Conservation (phyloP, 2,888 invertebrate species). For the Drosophila helvetica region DNA sequence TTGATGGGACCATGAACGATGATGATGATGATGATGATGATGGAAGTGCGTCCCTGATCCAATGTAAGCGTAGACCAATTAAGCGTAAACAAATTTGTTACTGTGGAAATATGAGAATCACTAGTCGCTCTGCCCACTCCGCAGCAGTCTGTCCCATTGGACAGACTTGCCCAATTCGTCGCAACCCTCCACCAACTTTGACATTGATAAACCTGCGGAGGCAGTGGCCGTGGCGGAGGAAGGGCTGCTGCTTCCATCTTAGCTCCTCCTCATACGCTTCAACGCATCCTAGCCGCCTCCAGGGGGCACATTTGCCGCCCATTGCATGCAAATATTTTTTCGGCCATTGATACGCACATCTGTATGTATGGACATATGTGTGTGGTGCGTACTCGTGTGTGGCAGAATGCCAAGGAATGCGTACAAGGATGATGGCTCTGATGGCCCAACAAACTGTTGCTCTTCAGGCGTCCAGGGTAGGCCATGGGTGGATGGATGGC, state of each 20-base stretch:
- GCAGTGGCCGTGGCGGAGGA: conserved; percentile 6
- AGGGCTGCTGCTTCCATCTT: conserved; percentile 7
- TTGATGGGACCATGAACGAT: neutral
- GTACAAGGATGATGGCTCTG: conserved; percentile 59
- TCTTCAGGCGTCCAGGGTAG: conserved; percentile 43
- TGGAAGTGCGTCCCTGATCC: conserved; percentile 29
- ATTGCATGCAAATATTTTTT: conserved; percentile 65
- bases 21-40: neutral
- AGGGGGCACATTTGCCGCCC: conserved; percentile 5
- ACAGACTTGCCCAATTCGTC: conserved; percentile 31
- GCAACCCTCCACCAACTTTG: conserved; percentile 58
- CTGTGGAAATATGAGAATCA: conserved; percentile 60
- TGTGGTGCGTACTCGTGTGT: neutral
- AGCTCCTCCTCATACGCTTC: neutral
- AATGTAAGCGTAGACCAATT: conserved; percentile 73
- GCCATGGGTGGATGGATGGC: conserved; percentile 39
- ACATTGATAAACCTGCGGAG: conserved; percentile 69
- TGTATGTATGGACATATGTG: neutral
- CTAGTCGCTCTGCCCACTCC: conserved; percentile 44
- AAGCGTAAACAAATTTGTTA: conserved; percentile 75
- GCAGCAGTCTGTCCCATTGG: conserved; percentile 21
- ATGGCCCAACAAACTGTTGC: conserved; percentile 74
- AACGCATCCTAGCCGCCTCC: conserved; percentile 3
- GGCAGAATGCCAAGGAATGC: neutral
- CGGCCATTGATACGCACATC: conserved; percentile 65